A percentile compares a stretch with the other conserved stretches of the same genome.
Conservation (phyloP, 2,113 vertebrate genomes). For the Sus scrofa region T2T-Sscrofa CM000816.6:47818001-47818500, state of each 20-base stretch:
- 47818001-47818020: neutral
- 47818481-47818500: neutral
- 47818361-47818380: neutral
- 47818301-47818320: neutral
- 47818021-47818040: constrained; percentile 6
- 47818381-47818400: neutral
- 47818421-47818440: neutral
- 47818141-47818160: neutral
- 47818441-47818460: neutral
- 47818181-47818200: neutral
- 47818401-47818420: neutral
- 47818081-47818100: neutral
- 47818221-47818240: neutral
- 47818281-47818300: neutral
- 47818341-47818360: neutral
- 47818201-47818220: neutral
- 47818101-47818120: constrained; percentile 66
- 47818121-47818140: neutral
- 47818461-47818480: neutral
- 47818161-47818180: neutral
- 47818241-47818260: neutral
- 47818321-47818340: neutral
- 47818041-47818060: neutral
- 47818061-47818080: neutral
- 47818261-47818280: neutral